Percentiles rank a stretch among this genome's conserved stretches.
phyloP scores from a whole-genome alignment of 1,140 invertebrate genomes.

The Grapholita molesta region DNA sequence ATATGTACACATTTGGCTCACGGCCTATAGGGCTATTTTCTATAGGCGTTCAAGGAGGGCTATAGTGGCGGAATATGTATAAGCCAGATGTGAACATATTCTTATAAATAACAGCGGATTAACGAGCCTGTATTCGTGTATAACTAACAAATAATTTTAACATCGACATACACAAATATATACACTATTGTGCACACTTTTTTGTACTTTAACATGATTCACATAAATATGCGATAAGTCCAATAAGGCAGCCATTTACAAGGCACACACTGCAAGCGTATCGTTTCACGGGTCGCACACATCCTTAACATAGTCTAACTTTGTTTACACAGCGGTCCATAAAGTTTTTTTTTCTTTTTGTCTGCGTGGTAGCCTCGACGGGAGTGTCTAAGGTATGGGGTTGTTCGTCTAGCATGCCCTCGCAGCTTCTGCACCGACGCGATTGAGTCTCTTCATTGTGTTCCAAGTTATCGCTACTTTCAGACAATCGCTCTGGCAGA shows the following conservation, averaged over 20 bases:
- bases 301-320: conserved; percentile 82
- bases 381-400: conserved; percentile 63
- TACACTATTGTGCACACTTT: conserved; percentile 69
- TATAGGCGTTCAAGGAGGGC: not conserved
- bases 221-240: conserved; percentile 66
- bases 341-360: conserved; percentile 84
- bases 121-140: conserved; percentile 5
- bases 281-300: conserved; percentile 25
- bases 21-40: not conserved
- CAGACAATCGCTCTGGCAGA: conserved; percentile 61
- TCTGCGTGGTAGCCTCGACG: conserved; percentile 65
- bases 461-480: conserved; percentile 62
- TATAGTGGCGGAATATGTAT: not conserved
- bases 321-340: conserved; percentile 89
- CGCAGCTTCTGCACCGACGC: conserved; percentile 68
- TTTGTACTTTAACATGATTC: conserved; percentile 74
- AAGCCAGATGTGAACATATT: not conserved
- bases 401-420: conserved; percentile 66
- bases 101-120: not conserved
- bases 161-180: conserved; percentile 62
- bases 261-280: conserved; percentile 64
- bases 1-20: conserved; percentile 43
- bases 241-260: conserved; percentile 56
- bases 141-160: conserved; percentile 14
- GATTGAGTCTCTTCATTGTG: conserved; percentile 43